Conservation (phyloP, 1,140 invertebrate species). For the Orius insidiosus region DNA sequence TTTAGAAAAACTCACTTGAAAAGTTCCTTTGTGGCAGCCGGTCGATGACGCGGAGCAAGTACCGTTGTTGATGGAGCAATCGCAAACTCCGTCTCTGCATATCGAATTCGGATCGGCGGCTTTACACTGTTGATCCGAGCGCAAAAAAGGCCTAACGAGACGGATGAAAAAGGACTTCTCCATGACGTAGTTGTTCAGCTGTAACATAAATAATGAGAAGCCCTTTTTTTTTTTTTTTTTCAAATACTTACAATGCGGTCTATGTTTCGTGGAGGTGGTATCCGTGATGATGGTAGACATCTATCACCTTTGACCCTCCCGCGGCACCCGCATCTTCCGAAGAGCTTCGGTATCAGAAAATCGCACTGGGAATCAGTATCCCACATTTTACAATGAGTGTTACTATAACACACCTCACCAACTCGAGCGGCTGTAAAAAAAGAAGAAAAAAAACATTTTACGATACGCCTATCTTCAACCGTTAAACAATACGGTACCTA, state of each 20-base stretch:
- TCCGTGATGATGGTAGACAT: conserved; percentile 17
- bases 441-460: conserved; percentile 6
- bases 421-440: conserved; percentile 57
- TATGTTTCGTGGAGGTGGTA: conserved; percentile 5
- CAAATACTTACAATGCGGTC: background rate
- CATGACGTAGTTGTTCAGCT: conserved; percentile 21
- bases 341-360: conserved; percentile 72
- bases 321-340: conserved; percentile 64
- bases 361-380: conserved; percentile 68
- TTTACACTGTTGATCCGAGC: conserved; percentile 56
- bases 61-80: conserved; percentile 36
- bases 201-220: background rate
- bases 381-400: conserved; percentile 68
- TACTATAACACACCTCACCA: conserved; percentile 75
- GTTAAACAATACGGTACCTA: no score
- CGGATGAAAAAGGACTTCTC: conserved; percentile 33
- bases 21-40: conserved; percentile 66
- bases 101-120: conserved; percentile 55
- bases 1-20: conserved; percentile 41
- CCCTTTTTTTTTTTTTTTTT: no score
- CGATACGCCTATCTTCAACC: no score
- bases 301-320: conserved; percentile 7
- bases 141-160: conserved; percentile 60
- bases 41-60: conserved; percentile 48
- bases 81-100: conserved; percentile 60